Evolutionary conservation across 53 echinoderm and acorn worm genomes (phyloP).

Genomic region (Zoroaster sp.): DNA sequence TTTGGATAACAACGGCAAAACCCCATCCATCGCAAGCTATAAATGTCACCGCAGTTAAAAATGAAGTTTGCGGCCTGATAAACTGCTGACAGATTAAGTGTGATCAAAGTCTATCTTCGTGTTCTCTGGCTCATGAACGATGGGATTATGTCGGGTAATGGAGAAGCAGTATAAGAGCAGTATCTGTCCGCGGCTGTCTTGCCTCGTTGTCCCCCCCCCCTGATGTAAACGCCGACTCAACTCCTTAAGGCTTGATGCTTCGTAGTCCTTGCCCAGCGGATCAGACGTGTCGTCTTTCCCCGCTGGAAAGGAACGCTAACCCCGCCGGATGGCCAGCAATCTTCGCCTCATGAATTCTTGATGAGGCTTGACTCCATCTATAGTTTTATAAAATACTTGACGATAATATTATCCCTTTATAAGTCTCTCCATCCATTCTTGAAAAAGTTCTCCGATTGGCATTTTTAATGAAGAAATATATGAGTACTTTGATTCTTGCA

Average conservation of each 20-base stretch:
- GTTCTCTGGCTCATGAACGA: slow-evolving; percentile 50
- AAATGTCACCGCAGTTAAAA: slow-evolving; percentile 38
- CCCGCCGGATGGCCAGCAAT: slow-evolving; percentile 55
- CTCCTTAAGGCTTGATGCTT: not conserved
- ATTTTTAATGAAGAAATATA: not conserved
- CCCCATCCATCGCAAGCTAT: not conserved
- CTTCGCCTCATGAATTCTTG: slow-evolving; percentile 63
- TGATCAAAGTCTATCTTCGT: slow-evolving; percentile 30
- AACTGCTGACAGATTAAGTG: slow-evolving; percentile 54
- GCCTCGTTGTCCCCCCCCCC: not conserved
- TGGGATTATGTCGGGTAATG: slow-evolving; percentile 20
- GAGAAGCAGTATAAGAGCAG: slow-evolving; percentile 1
- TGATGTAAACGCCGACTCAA: not conserved
- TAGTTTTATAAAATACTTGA: not conserved
- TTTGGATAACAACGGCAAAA: slow-evolving; percentile 16
- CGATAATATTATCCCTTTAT: not conserved
- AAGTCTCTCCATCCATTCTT: no score
- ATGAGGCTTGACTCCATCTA: slow-evolving; percentile 39
- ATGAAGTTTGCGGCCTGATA: slow-evolving; percentile 51
- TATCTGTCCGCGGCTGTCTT: slow-evolving; percentile 13
- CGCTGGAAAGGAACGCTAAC: slow-evolving; percentile 44
- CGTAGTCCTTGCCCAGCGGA: slow-evolving; percentile 27
- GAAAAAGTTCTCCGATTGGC: not conserved
- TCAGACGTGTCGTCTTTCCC: slow-evolving; percentile 40
- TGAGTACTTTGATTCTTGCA: no score